Conservation (phyloP, 2,888 invertebrate species). For the Watsonalla cultraria region DNA sequence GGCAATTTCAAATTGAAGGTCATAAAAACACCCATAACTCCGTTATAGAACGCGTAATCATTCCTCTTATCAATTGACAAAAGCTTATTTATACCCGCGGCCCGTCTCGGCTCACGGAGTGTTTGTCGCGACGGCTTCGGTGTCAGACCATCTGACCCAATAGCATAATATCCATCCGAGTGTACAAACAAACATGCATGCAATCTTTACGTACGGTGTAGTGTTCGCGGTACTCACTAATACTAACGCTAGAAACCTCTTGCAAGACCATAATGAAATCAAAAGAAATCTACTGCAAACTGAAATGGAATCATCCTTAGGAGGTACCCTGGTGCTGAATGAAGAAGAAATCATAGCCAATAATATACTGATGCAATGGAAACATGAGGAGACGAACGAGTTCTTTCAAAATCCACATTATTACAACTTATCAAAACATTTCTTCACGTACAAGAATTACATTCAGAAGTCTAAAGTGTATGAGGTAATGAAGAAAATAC, state of each 20-base stretch:
- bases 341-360: constrained; percentile 74
- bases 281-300: constrained; percentile 42
- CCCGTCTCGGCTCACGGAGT: not conserved
- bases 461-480: constrained; percentile 83
- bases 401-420: constrained; percentile 65
- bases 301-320: constrained; percentile 68
- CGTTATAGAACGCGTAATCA: not conserved
- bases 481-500: constrained; percentile 81
- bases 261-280: constrained; percentile 31
- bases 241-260: constrained; percentile 26
- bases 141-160: constrained; percentile 4
- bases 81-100: not conserved
- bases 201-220: constrained; percentile 3
- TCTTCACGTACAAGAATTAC: constrained; percentile 78
- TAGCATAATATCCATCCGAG: constrained; percentile 2
- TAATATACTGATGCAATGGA: constrained; percentile 76
- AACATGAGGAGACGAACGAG: constrained; percentile 69
- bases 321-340: constrained; percentile 65
- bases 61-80: not conserved
- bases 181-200: constrained; percentile 10
- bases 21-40: not conserved
- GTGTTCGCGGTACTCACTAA: constrained; percentile 8
- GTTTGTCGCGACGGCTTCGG: constrained; percentile 5
- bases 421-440: constrained; percentile 82
- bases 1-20: not conserved